Evolutionary conservation across 2,888 invertebrate genomes (phyloP).

Genomic region (Pristionchus entomophagus): DNA sequence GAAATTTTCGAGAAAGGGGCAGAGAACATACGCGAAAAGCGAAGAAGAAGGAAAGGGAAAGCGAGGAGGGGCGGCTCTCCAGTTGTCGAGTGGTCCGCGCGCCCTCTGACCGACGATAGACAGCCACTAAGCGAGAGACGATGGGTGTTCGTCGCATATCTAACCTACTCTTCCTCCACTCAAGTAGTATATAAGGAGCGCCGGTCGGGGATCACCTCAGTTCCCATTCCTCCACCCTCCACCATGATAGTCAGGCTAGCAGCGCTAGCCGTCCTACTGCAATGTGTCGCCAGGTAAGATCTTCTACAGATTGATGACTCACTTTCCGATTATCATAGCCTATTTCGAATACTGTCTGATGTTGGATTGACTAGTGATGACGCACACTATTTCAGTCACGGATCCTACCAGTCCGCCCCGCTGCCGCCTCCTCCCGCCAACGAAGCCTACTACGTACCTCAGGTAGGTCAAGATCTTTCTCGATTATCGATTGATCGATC

Average conservation of each 20-base stretch:
- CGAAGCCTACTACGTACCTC: constrained; percentile 4
- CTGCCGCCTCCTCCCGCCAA: background rate
- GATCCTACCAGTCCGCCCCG: background rate
- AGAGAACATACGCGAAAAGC: background rate
- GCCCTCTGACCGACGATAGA: background rate
- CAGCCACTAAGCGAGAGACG: background rate
- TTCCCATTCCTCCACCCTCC: background rate
- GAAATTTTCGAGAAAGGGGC: background rate
- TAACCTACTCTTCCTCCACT: background rate
- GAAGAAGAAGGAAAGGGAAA: constrained; percentile 10
- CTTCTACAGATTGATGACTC: background rate
- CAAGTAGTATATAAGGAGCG: constrained; percentile 32
- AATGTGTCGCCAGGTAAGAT: background rate
- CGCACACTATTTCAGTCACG: no score
- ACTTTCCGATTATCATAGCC: background rate
- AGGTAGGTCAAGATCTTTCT: background rate
- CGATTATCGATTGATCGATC: background rate
- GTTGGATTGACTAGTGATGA: no score
- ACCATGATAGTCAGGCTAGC: constrained; percentile 26
- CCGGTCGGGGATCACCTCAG: background rate
- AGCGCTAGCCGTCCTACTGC: background rate
- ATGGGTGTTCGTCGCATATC: background rate
- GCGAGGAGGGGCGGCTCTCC: background rate
- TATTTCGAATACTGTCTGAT: background rate
- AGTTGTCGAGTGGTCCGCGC: background rate